These are phyloP conservation scores for Vombatus ursinus DNA, from an alignment of 2,113 vertebrate species.

Conservation along the genomic window DNA sequence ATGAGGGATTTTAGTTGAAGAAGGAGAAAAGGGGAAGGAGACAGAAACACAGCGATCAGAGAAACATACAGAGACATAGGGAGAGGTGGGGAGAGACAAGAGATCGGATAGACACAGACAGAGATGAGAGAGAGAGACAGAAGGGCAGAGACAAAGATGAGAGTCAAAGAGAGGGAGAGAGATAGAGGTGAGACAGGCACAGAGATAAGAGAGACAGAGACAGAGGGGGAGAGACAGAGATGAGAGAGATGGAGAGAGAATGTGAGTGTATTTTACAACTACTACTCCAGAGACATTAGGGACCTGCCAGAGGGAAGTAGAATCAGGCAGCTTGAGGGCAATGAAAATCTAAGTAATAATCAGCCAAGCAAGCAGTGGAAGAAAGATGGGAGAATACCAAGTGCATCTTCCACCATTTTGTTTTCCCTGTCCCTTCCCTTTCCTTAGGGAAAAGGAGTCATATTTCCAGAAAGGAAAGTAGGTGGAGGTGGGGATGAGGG, in stretches of 20 bases:
- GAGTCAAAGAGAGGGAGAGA: too few relatives aligned
- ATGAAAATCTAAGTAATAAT: neutral
- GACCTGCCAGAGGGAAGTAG: neutral
- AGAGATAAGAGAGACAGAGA: neutral
- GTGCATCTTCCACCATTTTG: neutral
- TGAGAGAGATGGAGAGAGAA: neutral
- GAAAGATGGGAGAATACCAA: neutral
- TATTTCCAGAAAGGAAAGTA: neutral
- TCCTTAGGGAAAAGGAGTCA: neutral
- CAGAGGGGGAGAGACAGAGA: too few relatives aligned
- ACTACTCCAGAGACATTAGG: too few relatives aligned
- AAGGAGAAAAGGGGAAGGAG: neutral
- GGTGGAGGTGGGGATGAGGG: neutral
- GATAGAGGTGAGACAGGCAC: too few relatives aligned
- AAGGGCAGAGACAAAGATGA: neutral
- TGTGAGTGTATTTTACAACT: neutral
- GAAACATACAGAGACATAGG: neutral
- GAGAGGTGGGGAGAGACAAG: too few relatives aligned
- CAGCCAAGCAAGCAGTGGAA: neutral
- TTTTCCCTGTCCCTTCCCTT: neutral
- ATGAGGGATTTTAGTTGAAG: neutral
- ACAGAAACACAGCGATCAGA: neutral
- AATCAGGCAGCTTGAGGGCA: neutral
- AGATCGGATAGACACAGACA: too few relatives aligned
- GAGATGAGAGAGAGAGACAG: neutral